Percentiles rank a stretch among this genome's conserved stretches.
Evolutionary conservation across 2,113 vertebrate species (phyloP).

Genomic region (Atlantisia rogersi): DNA sequence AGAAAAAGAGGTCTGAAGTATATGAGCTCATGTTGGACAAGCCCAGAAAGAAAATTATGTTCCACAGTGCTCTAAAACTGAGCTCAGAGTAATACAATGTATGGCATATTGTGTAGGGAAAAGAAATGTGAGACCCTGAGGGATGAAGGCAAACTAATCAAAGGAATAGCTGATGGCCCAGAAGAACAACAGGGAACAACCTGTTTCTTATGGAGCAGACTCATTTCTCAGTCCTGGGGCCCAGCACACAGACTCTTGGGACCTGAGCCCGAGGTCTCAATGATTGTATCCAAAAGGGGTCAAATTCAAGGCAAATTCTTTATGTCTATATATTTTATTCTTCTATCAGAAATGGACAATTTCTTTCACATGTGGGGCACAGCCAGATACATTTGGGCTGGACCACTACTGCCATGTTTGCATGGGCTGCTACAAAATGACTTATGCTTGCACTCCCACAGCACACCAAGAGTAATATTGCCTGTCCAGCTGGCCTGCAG

Average conservation of each 20-base stretch:
- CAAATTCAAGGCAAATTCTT: neutral
- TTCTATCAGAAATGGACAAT: neutral
- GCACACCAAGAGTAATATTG: neutral
- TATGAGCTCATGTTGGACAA: constrained; percentile 5
- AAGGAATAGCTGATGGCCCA: constrained; percentile 36
- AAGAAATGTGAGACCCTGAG: neutral
- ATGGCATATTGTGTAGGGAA: neutral
- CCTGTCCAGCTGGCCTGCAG: neutral
- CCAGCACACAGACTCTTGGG: neutral
- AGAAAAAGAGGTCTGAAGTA: neutral
- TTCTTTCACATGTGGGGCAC: neutral
- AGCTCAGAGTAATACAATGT: neutral
- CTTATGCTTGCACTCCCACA: neutral
- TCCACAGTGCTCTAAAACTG: constrained; percentile 7
- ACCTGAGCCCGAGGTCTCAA: neutral
- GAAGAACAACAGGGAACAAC: constrained; percentile 12
- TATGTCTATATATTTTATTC: neutral
- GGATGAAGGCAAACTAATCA: constrained; percentile 31
- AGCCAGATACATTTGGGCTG: neutral
- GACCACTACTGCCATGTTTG: neutral
- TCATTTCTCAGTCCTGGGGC: neutral
- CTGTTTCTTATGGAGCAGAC: neutral
- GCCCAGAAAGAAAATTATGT: constrained; percentile 22
- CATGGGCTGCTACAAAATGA: neutral
- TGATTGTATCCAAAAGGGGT: constrained; percentile 1